These are phyloP conservation scores for Sminthopsis crassicaudata DNA, from an alignment of 2,113 vertebrate genomes.

Conservation along the genomic window DNA sequence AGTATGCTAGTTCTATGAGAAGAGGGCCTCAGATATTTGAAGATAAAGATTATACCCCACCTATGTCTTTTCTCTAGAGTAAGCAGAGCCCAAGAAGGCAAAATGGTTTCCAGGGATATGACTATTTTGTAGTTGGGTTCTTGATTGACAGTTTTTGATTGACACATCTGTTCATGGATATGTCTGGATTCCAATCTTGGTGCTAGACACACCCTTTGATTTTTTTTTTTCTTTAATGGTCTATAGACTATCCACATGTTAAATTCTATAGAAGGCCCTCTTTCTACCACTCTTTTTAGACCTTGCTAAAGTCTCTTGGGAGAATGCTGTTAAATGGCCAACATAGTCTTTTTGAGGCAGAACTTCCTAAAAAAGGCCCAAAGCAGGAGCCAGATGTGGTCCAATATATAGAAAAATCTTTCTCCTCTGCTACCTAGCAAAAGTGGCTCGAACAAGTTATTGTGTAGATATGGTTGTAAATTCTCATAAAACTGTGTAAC, in stretches of 20 bases:
- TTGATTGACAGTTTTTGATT: not conserved
- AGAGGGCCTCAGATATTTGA: not conserved
- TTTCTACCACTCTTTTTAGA: conserved; percentile 2
- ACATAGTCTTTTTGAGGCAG: conserved; percentile 2
- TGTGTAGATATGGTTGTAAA: conserved; percentile 62
- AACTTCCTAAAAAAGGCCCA: conserved; percentile 15
- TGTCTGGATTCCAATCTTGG: not conserved
- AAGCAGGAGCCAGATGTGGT: not conserved
- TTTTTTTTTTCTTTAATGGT: not conserved
- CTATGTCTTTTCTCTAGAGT: not conserved
- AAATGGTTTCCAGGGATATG: not conserved
- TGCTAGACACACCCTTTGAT: not conserved
- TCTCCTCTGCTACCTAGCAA: not conserved
- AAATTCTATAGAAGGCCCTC: not conserved
- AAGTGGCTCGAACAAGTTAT: conserved; percentile 25
- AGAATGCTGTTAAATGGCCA: not conserved
- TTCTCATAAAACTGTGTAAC: conserved; percentile 66
- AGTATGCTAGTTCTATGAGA: not conserved
- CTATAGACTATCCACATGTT: not conserved
- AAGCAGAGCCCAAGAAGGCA: not conserved
- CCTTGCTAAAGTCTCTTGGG: not conserved
- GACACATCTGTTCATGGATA: not conserved
- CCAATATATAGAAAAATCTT: not conserved
- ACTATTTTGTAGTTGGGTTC: not conserved
- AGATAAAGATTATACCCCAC: not conserved